Conservation (phyloP, 2,888 invertebrate species). For the Scaptomyza caliginosa region DNA sequence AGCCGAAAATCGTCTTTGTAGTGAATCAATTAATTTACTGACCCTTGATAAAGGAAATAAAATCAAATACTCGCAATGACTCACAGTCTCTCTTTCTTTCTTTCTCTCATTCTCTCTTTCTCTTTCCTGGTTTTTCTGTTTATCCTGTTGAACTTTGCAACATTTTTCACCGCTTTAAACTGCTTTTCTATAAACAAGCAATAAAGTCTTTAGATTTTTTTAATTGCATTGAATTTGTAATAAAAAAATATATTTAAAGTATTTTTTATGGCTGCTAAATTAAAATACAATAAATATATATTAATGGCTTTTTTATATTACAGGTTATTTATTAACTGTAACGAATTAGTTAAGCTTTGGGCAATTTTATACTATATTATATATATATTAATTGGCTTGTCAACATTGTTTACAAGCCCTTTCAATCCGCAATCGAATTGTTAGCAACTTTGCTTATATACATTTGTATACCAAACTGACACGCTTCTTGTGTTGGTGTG, state of each 20-base stretch:
- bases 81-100: slow-evolving; percentile 31
- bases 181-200: slow-evolving; percentile 24
- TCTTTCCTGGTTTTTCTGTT: too few relatives aligned
- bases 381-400: slow-evolving; percentile 5
- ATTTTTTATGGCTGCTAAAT: neutral
- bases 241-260: too few relatives aligned
- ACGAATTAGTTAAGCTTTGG: slow-evolving; percentile 1
- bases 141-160: slow-evolving; percentile 26
- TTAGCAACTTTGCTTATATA: slow-evolving; percentile 5
- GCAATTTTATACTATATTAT: slow-evolving; percentile 9
- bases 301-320: neutral
- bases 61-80: slow-evolving; percentile 44
- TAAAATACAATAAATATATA: neutral
- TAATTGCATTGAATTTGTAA: neutral
- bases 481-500: slow-evolving; percentile 10
- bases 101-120: neutral
- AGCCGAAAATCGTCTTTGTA: slow-evolving; percentile 72
- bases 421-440: slow-evolving; percentile 3
- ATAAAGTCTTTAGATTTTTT: neutral
- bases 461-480: neutral
- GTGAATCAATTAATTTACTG: slow-evolving; percentile 73
- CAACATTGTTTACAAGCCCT: slow-evolving; percentile 9
- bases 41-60: slow-evolving; percentile 41
- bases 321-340: neutral
- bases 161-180: slow-evolving; percentile 20